These are phyloP conservation scores for Ctenicera cuprea DNA, from an alignment of 2,888 invertebrate species.

Conservation along the genomic window DNA sequence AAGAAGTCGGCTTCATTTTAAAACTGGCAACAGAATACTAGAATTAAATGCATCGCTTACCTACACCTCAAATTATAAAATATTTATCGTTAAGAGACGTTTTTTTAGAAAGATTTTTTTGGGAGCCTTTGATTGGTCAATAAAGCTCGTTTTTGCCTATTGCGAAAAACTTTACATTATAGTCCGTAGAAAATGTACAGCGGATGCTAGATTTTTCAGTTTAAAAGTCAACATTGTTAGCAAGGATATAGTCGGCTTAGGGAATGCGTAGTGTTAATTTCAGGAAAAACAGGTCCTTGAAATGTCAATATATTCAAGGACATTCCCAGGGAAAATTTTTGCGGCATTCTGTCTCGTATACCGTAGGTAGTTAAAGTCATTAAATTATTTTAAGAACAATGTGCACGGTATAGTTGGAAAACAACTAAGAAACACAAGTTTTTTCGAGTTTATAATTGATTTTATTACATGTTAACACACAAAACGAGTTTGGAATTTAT, in stretches of 20 bases:
- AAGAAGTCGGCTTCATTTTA: no score
- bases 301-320: conserved; percentile 40
- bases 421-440: conserved; percentile 35
- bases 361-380: conserved; percentile 23
- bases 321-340: conserved; percentile 45
- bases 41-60: no score
- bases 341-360: conserved; percentile 39
- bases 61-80: no score
- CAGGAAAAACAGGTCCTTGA: conserved; percentile 29
- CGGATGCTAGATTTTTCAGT: no score
- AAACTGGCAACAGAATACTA: no score
- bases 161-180: no score
- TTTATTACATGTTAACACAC: conserved; percentile 44
- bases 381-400: conserved; percentile 36
- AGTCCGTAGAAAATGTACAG: no score
- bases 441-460: conserved; percentile 39
- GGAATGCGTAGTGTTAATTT: conserved; percentile 11
- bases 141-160: no score
- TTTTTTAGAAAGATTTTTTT: no score
- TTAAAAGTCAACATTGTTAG: no score
- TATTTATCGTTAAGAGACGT: no score
- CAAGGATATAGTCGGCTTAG: background rate
- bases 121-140: no score
- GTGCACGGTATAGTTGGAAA: conserved; percentile 31
- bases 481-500: conserved; percentile 37